phyloP scores from a whole-genome alignment of 2,113 vertebrate genomes.

The Toxostoma redivivum region DNA sequence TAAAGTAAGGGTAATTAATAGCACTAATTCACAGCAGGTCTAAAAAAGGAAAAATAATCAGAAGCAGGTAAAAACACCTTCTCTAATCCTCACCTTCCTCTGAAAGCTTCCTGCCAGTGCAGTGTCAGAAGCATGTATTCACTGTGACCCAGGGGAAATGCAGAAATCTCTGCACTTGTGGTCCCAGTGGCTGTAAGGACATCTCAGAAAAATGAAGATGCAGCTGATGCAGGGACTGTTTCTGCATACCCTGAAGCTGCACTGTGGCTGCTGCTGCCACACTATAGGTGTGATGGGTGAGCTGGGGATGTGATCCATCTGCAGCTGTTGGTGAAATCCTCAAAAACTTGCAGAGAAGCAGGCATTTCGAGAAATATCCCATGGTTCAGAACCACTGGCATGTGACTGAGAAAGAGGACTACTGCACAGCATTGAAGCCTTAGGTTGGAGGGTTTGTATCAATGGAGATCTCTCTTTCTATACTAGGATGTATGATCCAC shows the following conservation, averaged over 20 bases:
- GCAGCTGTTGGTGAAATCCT: background rate
- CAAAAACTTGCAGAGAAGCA: background rate
- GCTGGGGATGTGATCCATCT: background rate
- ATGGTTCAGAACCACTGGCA: background rate
- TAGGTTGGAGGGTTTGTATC: rapidly evolving
- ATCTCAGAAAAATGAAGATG: background rate
- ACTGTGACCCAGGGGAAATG: background rate
- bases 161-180: background rate
- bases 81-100: background rate
- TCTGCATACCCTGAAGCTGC: background rate
- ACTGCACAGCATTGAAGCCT: background rate
- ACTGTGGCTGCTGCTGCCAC: background rate
- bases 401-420: background rate
- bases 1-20: background rate
- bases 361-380: background rate
- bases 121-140: background rate
- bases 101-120: background rate
- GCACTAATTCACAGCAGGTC: background rate
- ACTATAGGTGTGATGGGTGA: background rate
- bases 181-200: too few relatives aligned
- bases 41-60: background rate
- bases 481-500: background rate
- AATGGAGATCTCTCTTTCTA: background rate
- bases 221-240: background rate
- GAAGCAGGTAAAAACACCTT: background rate